Percentiles rank a stretch among this genome's conserved stretches.
phyloP scores from a whole-genome alignment of 1,140 invertebrate genomes.

The Aporrectodea caliginosa region DNA sequence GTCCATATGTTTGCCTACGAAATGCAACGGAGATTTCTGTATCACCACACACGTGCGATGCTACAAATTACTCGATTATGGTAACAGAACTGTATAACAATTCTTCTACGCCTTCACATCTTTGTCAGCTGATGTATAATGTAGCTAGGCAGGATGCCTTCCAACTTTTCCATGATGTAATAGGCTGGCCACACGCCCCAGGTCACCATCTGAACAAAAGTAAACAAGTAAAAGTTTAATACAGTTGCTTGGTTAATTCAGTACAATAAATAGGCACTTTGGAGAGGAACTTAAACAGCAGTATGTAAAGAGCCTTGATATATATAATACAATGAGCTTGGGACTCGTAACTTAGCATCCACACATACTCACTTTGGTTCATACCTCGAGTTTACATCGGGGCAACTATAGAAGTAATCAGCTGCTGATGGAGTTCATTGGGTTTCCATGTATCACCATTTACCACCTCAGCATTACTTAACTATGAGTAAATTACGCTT shows the following conservation, averaged over 20 bases:
- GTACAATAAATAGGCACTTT: not conserved
- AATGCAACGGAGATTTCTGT: not conserved
- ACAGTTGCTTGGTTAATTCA: not conserved
- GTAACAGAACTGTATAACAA: not conserved
- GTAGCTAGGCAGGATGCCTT: constrained; percentile 75
- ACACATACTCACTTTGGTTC: too few relatives aligned
- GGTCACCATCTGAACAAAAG: constrained; percentile 64
- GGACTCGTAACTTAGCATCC: too few relatives aligned
- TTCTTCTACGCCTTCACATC: constrained; percentile 62
- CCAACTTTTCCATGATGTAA: constrained; percentile 78
- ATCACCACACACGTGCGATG: not conserved
- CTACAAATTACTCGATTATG: not conserved
- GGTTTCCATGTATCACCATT: not conserved
- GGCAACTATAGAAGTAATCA: not conserved
- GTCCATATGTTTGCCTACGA: not conserved
- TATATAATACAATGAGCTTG: too few relatives aligned
- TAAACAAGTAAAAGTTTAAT: constrained; percentile 18
- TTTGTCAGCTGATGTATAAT: constrained; percentile 76
- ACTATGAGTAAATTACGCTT: not conserved
- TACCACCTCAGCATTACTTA: not conserved
- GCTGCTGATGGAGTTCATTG: not conserved
- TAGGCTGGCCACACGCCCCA: constrained; percentile 79
- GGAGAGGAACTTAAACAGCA: not conserved
- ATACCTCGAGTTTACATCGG: too few relatives aligned
- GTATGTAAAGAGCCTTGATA: not conserved